Evolutionary conservation across 2,797 vertebrate species (phyloP).

Genomic region (Chromobotia macracanthus): DNA sequence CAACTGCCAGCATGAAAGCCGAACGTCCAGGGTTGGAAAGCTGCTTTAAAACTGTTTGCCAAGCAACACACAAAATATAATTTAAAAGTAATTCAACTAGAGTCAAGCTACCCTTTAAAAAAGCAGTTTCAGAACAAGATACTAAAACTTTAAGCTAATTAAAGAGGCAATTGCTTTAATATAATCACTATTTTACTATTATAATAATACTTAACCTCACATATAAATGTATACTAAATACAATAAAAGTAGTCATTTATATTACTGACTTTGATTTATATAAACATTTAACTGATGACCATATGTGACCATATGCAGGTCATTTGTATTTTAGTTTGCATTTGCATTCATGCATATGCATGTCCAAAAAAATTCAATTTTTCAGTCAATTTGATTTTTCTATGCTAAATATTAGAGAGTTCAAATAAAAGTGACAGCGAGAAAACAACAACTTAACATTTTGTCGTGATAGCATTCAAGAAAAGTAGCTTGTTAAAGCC

Average conservation of each 20-base stretch:
- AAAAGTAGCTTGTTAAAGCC: background rate
- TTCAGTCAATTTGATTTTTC: background rate
- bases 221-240: too few species aligned
- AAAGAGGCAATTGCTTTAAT: background rate
- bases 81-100: background rate
- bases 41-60: conserved; percentile 6
- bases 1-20: conserved; percentile 59
- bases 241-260: too few species aligned
- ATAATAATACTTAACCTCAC: too few species aligned
- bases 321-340: background rate
- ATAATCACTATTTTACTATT: too few species aligned
- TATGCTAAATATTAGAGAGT: background rate
- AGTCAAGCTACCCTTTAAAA: background rate
- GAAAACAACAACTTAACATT: background rate
- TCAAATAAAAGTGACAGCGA: background rate
- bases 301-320: too few species aligned
- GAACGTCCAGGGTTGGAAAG: background rate
- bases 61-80: background rate
- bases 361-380: background rate
- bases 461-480: background rate
- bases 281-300: too few species aligned
- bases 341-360: background rate
- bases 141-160: background rate
- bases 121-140: background rate
- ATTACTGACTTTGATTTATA: too few species aligned